These are phyloP conservation scores for Embiotoca jacksoni DNA, from an alignment of 2,113 vertebrate species.

Conservation along the genomic window DNA sequence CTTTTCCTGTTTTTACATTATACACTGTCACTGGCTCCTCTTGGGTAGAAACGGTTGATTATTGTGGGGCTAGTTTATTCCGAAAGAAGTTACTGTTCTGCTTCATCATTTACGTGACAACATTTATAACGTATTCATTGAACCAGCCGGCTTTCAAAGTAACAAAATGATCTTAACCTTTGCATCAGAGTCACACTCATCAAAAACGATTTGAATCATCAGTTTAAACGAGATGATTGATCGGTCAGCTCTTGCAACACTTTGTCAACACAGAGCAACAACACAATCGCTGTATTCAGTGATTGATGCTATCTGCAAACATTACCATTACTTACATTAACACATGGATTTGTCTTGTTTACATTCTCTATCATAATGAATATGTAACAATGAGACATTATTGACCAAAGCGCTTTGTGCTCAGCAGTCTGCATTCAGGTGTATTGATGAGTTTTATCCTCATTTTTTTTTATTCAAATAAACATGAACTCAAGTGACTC, in stretches of 20 bases:
- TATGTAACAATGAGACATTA: conserved; percentile 54
- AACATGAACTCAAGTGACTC: not conserved
- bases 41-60: not conserved
- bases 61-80: not conserved
- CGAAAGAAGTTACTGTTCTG: conserved; percentile 28
- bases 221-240: conserved; percentile 71
- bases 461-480: conserved; percentile 5
- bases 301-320: conserved; percentile 70
- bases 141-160: conserved; percentile 22
- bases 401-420: conserved; percentile 49
- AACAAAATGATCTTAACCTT: conserved; percentile 66
- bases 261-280: conserved; percentile 59
- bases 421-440: conserved; percentile 12
- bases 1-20: conserved; percentile 28
- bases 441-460: conserved; percentile 23
- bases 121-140: conserved; percentile 38
- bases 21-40: not conserved
- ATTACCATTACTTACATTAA: conserved; percentile 69
- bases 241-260: conserved; percentile 57
- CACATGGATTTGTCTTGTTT: conserved; percentile 59
- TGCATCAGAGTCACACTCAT: conserved; percentile 65
- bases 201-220: conserved; percentile 78
- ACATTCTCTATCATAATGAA: conserved; percentile 60
- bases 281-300: conserved; percentile 36
- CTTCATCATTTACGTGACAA: conserved; percentile 50